Conservation (phyloP, 2,888 invertebrate species). For the Lasioglossum figueresi region DNA sequence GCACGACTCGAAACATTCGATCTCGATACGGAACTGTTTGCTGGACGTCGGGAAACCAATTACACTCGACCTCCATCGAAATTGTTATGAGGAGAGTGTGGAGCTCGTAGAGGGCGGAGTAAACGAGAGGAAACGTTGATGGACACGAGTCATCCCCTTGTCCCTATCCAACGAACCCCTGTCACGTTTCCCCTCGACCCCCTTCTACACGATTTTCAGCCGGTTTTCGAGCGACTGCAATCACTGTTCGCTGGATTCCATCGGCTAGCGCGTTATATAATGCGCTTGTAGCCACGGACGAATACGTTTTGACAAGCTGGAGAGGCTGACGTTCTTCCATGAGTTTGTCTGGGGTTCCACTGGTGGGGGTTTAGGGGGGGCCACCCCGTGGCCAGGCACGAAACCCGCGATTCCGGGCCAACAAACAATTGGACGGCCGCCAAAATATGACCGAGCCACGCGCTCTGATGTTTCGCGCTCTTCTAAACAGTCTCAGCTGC, state of each 20-base stretch:
- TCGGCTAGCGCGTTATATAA: constrained; percentile 48
- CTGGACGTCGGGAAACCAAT: constrained; percentile 61
- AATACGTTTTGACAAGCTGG: constrained; percentile 64
- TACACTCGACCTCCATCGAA: constrained; percentile 57
- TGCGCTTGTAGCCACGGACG: constrained; percentile 48
- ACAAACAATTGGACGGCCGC: constrained; percentile 65
- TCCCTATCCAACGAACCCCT: constrained; percentile 18
- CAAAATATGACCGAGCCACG: constrained; percentile 44
- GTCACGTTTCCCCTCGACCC: constrained; percentile 42
- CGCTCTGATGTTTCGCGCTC: constrained; percentile 47
- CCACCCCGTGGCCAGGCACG: not conserved
- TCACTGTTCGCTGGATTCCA: constrained; percentile 26
- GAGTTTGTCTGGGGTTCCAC: not conserved
- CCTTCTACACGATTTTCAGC: constrained; percentile 1
- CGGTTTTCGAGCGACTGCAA: constrained; percentile 48
- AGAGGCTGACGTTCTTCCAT: not conserved
- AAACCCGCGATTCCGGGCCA: constrained; percentile 48
- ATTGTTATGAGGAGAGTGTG: constrained; percentile 58
- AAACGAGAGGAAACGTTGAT: constrained; percentile 52
- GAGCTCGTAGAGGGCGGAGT: not conserved
- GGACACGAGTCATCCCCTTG: constrained; percentile 47
- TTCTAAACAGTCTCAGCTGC: constrained; percentile 8
- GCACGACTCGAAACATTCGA: not conserved
- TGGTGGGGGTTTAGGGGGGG: not conserved
- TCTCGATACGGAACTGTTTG: constrained; percentile 32